phyloP scores from a whole-genome alignment of 2,888 invertebrate genomes.

The Panzeria rudis region DNA sequence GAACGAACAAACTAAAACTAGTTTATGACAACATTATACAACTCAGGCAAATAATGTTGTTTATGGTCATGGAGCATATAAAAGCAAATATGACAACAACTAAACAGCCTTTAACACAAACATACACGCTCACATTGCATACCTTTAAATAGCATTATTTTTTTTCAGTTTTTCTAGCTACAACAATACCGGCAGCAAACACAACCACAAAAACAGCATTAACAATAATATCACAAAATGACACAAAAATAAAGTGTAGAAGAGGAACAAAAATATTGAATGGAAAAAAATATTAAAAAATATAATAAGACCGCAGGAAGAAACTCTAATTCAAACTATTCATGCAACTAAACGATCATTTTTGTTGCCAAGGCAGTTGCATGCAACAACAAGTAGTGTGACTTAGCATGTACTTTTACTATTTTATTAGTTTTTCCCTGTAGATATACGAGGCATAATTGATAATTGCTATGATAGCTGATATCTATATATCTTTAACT shows the following conservation, averaged over 20 bases:
- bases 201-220: slow-evolving; percentile 41
- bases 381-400: slow-evolving; percentile 28
- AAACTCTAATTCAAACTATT: slow-evolving; percentile 65
- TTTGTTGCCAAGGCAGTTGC: slow-evolving; percentile 56
- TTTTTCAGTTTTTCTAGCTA: not conserved
- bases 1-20: slow-evolving; percentile 69
- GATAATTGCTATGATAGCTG: not conserved
- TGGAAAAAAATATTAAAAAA: slow-evolving; percentile 7
- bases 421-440: slow-evolving; percentile 17
- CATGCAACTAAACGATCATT: slow-evolving; percentile 68
- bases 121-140: not conserved
- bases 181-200: slow-evolving; percentile 45
- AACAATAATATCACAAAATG: slow-evolving; percentile 65
- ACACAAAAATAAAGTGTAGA: slow-evolving; percentile 54
- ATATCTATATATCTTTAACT: no score
- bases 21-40: slow-evolving; percentile 75
- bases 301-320: slow-evolving; percentile 52
- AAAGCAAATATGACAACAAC: slow-evolving; percentile 70
- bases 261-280: slow-evolving; percentile 7
- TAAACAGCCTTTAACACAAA: not conserved
- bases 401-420: slow-evolving; percentile 17
- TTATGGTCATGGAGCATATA: slow-evolving; percentile 73
- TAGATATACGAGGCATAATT: not conserved
- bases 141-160: slow-evolving; percentile 33
- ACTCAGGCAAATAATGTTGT: slow-evolving; percentile 73